phyloP scores from a whole-genome alignment of 2,888 invertebrate species.

The Eupithecia subumbrata region DNA sequence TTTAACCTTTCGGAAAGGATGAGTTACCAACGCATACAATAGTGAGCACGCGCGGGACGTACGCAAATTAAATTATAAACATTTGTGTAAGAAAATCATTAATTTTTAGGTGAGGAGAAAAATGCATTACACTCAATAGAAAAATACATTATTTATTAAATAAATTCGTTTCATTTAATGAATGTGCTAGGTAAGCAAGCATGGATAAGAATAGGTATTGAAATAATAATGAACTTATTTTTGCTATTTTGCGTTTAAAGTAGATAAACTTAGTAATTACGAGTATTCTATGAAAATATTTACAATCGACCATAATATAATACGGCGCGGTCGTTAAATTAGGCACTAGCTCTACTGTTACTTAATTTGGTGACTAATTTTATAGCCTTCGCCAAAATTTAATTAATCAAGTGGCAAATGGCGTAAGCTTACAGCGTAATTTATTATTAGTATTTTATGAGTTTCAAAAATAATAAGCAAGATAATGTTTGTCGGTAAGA shows the following conservation, averaged over 20 bases:
- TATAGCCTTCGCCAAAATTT: conserved; percentile 31
- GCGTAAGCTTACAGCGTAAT: conserved; percentile 14
- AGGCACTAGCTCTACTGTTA: conserved; percentile 22
- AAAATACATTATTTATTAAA: not conserved
- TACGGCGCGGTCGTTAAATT: conserved; percentile 10
- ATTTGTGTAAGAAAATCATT: no score
- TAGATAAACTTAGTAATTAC: no score
- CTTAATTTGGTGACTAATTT: conserved; percentile 29
- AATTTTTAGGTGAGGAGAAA: not conserved
- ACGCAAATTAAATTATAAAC: not conserved
- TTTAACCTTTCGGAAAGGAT: not conserved
- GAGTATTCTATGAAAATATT: not conserved
- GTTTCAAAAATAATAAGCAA: not conserved
- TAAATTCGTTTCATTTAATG: no score
- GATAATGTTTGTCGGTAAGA: not conserved
- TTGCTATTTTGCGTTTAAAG: not conserved
- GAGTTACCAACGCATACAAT: not conserved
- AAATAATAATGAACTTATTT: not conserved
- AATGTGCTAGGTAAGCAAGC: not conserved
- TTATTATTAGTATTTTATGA: conserved; percentile 1
- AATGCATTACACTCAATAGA: not conserved
- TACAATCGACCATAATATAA: conserved; percentile 1
- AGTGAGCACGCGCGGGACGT: not conserved
- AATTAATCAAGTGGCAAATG: conserved; percentile 41
- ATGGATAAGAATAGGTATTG: not conserved